Percentiles rank a stretch among this genome's conserved stretches.
phyloP scores from a whole-genome alignment of 1,140 invertebrate species.

The Formica exsecta region DNA sequence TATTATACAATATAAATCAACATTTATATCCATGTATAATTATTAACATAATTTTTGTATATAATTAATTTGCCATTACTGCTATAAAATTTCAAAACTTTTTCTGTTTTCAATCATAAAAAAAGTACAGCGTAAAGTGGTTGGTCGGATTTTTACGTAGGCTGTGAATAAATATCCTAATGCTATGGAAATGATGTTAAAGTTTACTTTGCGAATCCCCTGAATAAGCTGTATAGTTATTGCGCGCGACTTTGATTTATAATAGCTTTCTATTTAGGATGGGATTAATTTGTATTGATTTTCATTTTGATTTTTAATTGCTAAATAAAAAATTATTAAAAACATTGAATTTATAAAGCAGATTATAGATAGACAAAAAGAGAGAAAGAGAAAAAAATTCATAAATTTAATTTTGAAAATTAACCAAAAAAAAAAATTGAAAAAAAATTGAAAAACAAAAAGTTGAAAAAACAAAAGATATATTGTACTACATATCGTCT shows the following conservation, averaged over 20 bases:
- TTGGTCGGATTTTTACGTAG: background rate
- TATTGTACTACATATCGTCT: background rate
- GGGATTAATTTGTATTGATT: background rate
- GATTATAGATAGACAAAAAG: background rate
- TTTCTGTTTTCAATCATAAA: conserved; percentile 9
- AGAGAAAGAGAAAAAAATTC: background rate
- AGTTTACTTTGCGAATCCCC: background rate
- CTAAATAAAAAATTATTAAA: background rate
- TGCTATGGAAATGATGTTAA: background rate
- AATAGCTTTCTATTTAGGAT: background rate
- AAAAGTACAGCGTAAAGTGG: background rate
- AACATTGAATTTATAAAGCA: background rate
- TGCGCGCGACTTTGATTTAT: conserved; percentile 1
- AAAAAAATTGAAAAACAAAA: no score
- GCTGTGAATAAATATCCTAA: conserved; percentile 30
- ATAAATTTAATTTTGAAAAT: background rate
- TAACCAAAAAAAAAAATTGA: no score
- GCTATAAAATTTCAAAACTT: background rate
- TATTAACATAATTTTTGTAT: conserved; percentile 10
- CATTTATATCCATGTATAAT: background rate
- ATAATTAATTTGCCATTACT: conserved; percentile 8
- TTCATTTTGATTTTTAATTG: conserved; percentile 8
- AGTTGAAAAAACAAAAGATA: no score
- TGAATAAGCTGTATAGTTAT: conserved; percentile 14
- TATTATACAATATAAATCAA: background rate